Evolutionary conservation across 2,888 invertebrate genomes (phyloP).

Genomic region (Mactromeris polynyma): DNA sequence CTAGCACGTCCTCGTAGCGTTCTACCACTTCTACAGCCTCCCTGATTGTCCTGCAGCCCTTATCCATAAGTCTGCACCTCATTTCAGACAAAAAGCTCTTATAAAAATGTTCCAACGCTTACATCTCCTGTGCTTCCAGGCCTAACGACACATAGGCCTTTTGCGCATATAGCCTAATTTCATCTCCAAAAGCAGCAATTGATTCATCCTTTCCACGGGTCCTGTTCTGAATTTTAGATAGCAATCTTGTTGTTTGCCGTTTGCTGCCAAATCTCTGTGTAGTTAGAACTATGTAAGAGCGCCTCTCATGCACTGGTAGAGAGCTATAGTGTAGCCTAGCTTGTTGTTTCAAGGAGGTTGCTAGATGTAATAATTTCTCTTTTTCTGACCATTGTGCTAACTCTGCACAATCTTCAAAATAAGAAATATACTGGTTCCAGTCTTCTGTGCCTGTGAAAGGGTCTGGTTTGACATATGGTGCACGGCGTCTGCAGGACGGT

Average conservation of each 20-base stretch:
- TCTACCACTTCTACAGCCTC: conserved; percentile 51
- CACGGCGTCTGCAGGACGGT: neutral
- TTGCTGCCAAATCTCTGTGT: conserved; percentile 49
- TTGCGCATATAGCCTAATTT: conserved; percentile 36
- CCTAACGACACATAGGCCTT: no score
- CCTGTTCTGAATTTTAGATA: conserved; percentile 45
- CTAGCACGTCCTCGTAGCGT: conserved; percentile 46
- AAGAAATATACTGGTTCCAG: conserved; percentile 38
- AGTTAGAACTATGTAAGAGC: conserved; percentile 22
- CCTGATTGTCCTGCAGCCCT: conserved; percentile 35
- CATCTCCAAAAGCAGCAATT: conserved; percentile 34
- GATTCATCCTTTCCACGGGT: no score
- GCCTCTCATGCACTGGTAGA: conserved; percentile 18
- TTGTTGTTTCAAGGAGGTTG: conserved; percentile 37
- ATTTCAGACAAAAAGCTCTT: conserved; percentile 39
- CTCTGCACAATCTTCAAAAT: no score
- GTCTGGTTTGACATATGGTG: no score
- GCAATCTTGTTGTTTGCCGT: conserved; percentile 33
- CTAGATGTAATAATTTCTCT: conserved; percentile 41
- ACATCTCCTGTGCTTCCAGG: conserved; percentile 55
- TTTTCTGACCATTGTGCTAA: no score
- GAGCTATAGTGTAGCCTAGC: conserved; percentile 39
- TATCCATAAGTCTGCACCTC: conserved; percentile 47
- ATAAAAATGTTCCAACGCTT: conserved; percentile 43
- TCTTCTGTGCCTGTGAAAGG: conserved; percentile 41